Conservation (phyloP, 2,797 vertebrate species). For the Diplodus puntazzo region DNA sequence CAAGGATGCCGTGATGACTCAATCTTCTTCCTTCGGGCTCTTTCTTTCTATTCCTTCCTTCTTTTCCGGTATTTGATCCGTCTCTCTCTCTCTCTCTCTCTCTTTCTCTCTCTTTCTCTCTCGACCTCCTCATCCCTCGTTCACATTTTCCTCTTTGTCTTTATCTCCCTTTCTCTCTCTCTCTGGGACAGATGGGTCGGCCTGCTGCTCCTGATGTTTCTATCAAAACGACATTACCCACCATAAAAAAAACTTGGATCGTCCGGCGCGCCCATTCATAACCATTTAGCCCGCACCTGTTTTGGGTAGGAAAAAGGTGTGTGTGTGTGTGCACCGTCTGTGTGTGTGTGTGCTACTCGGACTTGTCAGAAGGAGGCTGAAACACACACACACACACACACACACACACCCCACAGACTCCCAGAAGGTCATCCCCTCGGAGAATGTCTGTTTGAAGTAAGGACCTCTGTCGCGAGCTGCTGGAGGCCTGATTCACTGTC, state of each 20-base stretch:
- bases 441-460: slow-evolving; percentile 83
- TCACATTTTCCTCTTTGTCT: not conserved
- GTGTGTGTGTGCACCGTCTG: not conserved
- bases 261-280: slow-evolving; percentile 93
- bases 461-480: slow-evolving; percentile 72
- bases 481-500: slow-evolving; percentile 69
- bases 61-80: not conserved
- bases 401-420: slow-evolving; percentile 66
- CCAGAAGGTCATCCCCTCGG: slow-evolving; percentile 83
- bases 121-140: not conserved
- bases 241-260: slow-evolving; percentile 84
- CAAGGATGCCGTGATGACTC: slow-evolving; percentile 55
- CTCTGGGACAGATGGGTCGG: slow-evolving; percentile 91
- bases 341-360: not conserved
- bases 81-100: not conserved
- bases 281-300: slow-evolving; percentile 97
- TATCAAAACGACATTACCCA: slow-evolving; percentile 93
- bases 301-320: slow-evolving; percentile 75
- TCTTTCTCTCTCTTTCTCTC: not conserved
- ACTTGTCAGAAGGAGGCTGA: slow-evolving; percentile 8
- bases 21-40: slow-evolving; percentile 43
- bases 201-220: slow-evolving; percentile 93
- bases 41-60: slow-evolving; percentile 21
- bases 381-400: slow-evolving; percentile 41
- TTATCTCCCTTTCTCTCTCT: slow-evolving; percentile 48